Percentiles rank a stretch among this genome's conserved stretches.
phyloP scores from a whole-genome alignment of 2,888 invertebrate genomes.

The Trachelus tabidus region DNA sequence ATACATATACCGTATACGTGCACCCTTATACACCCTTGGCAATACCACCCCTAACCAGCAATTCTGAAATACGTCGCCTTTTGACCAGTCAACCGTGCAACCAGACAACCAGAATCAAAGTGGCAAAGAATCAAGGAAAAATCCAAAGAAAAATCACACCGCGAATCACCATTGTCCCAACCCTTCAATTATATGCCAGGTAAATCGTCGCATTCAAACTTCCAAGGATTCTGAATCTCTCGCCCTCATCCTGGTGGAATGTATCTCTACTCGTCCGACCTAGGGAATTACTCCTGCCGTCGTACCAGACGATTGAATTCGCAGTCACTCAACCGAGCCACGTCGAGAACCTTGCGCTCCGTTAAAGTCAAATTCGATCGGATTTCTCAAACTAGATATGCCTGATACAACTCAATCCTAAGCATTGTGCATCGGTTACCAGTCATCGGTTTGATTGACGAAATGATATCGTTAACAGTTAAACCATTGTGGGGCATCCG shows the following conservation, averaged over 20 bases:
- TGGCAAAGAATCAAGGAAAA: neutral
- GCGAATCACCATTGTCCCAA: neutral
- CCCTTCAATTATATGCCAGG: neutral
- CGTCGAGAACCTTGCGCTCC: slow-evolving; percentile 34
- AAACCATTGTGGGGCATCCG: slow-evolving; percentile 46
- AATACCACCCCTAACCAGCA: neutral
- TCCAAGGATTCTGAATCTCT: neutral
- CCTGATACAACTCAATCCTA: neutral
- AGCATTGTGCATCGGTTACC: slow-evolving; percentile 35
- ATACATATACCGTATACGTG: neutral
- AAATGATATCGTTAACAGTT: slow-evolving; percentile 63
- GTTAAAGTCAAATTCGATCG: slow-evolving; percentile 50
- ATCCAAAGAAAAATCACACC: neutral
- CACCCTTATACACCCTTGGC: neutral
- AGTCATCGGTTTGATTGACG: slow-evolving; percentile 62
- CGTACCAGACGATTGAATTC: slow-evolving; percentile 48
- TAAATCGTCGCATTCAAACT: neutral
- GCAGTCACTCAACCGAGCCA: slow-evolving; percentile 49
- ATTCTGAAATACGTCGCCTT: neutral
- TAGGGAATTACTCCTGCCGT: slow-evolving; percentile 4
- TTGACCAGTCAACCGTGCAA: neutral
- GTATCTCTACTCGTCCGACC: neutral
- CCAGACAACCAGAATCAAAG: neutral
- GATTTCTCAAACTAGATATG: slow-evolving; percentile 27
- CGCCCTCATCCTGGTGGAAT: neutral